Base-by-base conservation (phyloP, 2,888 invertebrate genomes). In the Melanostoma mellinum region DNA sequence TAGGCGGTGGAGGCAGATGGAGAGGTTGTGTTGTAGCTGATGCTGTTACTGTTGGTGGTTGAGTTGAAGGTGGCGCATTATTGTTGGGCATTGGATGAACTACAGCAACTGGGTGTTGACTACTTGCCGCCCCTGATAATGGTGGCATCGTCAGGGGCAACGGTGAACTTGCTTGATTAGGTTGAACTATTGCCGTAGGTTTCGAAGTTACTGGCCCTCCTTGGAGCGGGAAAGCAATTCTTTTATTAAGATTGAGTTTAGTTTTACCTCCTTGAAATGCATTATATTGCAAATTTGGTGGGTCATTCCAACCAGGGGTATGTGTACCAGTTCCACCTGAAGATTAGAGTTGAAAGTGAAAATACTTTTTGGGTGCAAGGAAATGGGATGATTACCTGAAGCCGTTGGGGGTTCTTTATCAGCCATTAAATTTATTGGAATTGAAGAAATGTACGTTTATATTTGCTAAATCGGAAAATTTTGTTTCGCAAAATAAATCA, bases 271-370 rank as follows among this genome's bases (percentile, higher is more conserved):
- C 86, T 6, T 86, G 75, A 30, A 86, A 50, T 2, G 87, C 76
- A 74, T 86, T 87, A 68, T 85, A 88, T 77, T 86, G 80, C 4
- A 90, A 60, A 71, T 89, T 88, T 10, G 91, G 91, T 55, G 91
- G 91, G 87, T 91, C 91, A 79, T 91, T 91, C 91, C 91, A 91
- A 35, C 91, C 91, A 20, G 91, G 90, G 36, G 90, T 90, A 44
- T 89, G 88, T 67, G 90, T 89, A 48, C 90, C 91, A 61, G 90
- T 89, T 46, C 90, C 90, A 90, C 73, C 32, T 67, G 36, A 8
- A 6, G n/a, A 10, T 3, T 8, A 48, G 38, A 40, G 33, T 44
- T 35, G 52, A 46, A 50, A 36, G 33, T 46, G 0, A 2, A 3
- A 58, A 1, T 52, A 20, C 20, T 20, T 20, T 46, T n/a, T 46